phyloP scores from a whole-genome alignment of 92 coral and sea anemone species.

The Zoanthus solanderi region DNA sequence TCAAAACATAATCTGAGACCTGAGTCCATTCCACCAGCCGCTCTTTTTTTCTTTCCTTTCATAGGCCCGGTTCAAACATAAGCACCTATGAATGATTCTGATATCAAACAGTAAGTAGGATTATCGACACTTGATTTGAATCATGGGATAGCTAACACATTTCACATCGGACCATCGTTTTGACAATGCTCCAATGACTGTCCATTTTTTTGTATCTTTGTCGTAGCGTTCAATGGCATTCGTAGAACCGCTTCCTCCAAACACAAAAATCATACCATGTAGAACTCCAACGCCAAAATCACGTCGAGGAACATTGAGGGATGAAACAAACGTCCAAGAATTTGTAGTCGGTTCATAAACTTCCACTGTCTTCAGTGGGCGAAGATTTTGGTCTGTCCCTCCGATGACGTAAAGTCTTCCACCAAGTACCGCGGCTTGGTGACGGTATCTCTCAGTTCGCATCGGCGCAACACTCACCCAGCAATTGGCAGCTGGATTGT shows the following conservation, averaged over 20 bases:
- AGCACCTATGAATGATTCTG: not conserved
- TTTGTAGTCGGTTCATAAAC: constrained; percentile 57
- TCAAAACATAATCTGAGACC: too few relatives aligned
- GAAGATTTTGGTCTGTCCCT: constrained; percentile 68
- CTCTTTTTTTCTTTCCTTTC: not conserved
- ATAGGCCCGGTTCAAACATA: not conserved
- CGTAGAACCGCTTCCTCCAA: constrained; percentile 80
- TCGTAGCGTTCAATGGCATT: constrained; percentile 72
- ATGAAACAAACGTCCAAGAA: constrained; percentile 69
- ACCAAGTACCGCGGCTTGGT: constrained; percentile 61
- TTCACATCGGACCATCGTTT: constrained; percentile 79
- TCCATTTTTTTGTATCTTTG: constrained; percentile 73
- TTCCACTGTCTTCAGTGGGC: constrained; percentile 67
- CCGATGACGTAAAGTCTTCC: constrained; percentile 70
- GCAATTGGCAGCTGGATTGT: constrained; percentile 68
- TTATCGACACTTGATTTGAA: constrained; percentile 41
- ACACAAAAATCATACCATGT: constrained; percentile 77
- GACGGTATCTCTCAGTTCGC: constrained; percentile 74
- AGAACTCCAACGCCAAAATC: constrained; percentile 79
- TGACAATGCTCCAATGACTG: constrained; percentile 62
- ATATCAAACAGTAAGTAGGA: not conserved
- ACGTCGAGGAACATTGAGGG: constrained; percentile 72
- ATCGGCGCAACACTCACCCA: constrained; percentile 76
- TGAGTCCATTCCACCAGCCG: too few relatives aligned
- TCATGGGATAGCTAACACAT: constrained; percentile 73